Evolutionary conservation across 2,888 invertebrate species (phyloP), one percentile per base, ranked within the genome.

Genomic region (Apodemia hepburni): DNA sequence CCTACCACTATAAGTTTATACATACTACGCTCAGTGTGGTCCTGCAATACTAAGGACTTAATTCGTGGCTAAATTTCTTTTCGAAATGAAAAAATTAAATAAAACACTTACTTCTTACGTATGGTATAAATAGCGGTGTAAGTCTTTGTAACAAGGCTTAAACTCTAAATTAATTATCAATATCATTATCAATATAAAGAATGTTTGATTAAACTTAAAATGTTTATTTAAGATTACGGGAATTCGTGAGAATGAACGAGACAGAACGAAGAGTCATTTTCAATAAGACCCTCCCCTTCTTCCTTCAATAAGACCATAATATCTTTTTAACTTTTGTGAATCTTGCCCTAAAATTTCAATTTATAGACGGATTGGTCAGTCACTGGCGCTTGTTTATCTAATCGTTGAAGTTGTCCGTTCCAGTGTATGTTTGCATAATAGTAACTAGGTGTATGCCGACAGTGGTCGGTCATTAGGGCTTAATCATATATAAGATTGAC

Each of bases 391-490:
- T 27, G 15, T 54, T 12, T 22, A 12, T 54, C 27, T 54, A 22
- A 27, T 54, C 54, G 54, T 54, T 54, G 54, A 54, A 22, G 54
- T 27, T 54, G 22, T 54, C 54, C 27, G 54, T 54, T 22, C 54
- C 54, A 54, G 54, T 54, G 54, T 51, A 51, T 51, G 49, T 51
- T 54, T 54, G 54, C 54, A 22, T 54, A 54, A 12, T 54, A 15
- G 27, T 54, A 54, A 54, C 15, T 49, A 22, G 27, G 27, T 54
- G 54, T 54, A 54, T 27, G 54, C 15, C 42, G 4, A 12, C 27
- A 3, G 49, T 22, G 12, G 27, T 42, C 42, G 12, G 42, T 54
- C 27, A 54, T 54, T 54, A 54, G 22, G 54, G 54, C 54, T 42
- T 42, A 15, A 42, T 42, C 42, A 42, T 42, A 38, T 38, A 15